A percentile compares a stretch with the other conserved stretches of the same genome.
Evolutionary conservation across 2,113 vertebrate genomes (phyloP).

Genomic region (Enhydra lutris): DNA sequence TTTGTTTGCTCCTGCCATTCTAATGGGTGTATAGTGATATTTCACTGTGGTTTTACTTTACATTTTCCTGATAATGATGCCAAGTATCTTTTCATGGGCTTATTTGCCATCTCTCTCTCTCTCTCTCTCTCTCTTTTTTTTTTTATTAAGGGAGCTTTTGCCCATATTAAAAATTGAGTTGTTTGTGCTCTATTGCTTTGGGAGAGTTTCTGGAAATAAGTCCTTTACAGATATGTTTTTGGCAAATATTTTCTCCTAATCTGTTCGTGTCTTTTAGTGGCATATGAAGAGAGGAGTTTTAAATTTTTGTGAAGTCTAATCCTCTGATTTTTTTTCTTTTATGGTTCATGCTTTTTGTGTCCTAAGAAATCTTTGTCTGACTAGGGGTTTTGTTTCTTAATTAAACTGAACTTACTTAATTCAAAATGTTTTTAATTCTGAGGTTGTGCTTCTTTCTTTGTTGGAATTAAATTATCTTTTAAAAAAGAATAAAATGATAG

Average conservation of each 20-base stretch:
- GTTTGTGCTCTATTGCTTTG: not conserved
- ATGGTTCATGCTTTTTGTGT: constrained; percentile 11
- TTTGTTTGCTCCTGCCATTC: not conserved
- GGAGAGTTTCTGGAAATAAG: not conserved
- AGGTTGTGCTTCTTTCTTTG: not conserved
- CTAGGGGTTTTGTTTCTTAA: constrained; percentile 20
- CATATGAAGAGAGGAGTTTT: constrained; percentile 19
- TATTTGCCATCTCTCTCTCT: not conserved
- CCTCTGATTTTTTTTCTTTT: not conserved
- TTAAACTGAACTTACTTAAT: not conserved
- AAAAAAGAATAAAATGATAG: not conserved
- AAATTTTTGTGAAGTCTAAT: not conserved
- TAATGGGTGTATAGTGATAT: not conserved
- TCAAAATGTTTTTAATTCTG: constrained; percentile 12
- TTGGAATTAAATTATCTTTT: constrained; percentile 14
- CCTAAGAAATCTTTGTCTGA: constrained; percentile 31
- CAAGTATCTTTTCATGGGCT: not conserved
- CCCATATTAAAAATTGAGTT: not conserved
- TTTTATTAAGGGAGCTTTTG: not conserved
- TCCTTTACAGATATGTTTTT: not conserved
- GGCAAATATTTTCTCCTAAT: not conserved
- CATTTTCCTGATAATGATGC: not conserved
- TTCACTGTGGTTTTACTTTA: constrained; percentile 9
- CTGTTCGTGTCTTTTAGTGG: constrained; percentile 4
- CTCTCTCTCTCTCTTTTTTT: not conserved